Conservation (phyloP, 2,113 vertebrate genomes). For the Stegostoma tigrinum region DNA sequence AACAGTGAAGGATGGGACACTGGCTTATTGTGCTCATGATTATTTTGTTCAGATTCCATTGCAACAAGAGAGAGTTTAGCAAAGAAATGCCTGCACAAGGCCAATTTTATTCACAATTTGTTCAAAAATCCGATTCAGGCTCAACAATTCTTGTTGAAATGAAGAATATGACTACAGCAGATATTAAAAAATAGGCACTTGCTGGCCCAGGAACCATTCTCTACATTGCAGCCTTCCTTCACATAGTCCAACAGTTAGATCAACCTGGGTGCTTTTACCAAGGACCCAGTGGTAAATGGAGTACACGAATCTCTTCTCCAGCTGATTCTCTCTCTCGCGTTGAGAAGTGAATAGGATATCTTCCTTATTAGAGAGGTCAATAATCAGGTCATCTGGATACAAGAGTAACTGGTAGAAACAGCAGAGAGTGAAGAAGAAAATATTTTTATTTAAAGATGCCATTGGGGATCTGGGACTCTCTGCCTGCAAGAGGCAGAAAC, state of each 20-base stretch:
- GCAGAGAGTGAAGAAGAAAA: background rate
- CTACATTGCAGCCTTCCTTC: background rate
- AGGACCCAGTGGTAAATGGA: background rate
- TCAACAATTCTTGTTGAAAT: background rate
- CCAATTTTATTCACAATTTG: constrained; percentile 8
- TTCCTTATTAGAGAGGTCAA: background rate
- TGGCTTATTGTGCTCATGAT: background rate
- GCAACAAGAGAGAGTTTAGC: background rate
- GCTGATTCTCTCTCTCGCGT: background rate
- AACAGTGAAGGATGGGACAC: background rate
- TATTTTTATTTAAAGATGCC: background rate
- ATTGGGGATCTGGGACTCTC: background rate
- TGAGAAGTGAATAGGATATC: background rate
- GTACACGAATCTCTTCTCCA: background rate
- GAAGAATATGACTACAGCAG: background rate
- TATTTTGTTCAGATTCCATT: background rate
- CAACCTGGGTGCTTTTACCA: background rate
- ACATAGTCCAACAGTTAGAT: background rate
- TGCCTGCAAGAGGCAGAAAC: background rate
- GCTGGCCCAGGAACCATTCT: background rate
- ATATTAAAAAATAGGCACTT: background rate
- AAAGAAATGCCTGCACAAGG: background rate
- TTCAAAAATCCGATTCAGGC: background rate
- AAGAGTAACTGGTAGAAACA: background rate
- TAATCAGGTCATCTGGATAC: background rate